Percentiles rank a stretch among this genome's conserved stretches.
phyloP scores from a whole-genome alignment of 2,797 vertebrate species.

The Myiotriccus ornatus region DNA sequence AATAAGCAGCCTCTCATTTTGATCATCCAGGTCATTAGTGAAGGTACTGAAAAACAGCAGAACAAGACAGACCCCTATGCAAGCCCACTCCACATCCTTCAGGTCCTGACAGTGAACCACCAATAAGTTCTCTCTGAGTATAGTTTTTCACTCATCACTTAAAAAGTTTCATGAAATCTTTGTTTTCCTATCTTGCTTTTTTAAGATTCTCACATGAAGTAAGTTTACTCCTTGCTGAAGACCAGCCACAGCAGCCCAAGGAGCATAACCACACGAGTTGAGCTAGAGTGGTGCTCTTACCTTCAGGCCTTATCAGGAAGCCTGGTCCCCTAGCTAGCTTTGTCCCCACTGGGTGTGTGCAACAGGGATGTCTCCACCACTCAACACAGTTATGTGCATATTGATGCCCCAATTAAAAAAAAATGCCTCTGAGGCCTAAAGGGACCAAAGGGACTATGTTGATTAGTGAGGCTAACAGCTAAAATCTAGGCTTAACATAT shows the following conservation, averaged over 20 bases:
- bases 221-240: neutral
- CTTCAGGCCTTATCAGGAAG: neutral
- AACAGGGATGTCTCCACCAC: neutral
- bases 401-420: neutral
- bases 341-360: neutral
- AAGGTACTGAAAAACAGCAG: neutral
- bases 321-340: neutral
- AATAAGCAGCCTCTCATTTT: neutral
- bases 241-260: neutral
- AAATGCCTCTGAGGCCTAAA: neutral
- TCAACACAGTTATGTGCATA: neutral
- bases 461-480: neutral
- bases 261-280: neutral
- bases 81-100: neutral
- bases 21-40: neutral
- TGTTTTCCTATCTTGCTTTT: neutral
- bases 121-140: neutral
- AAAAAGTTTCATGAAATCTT: neutral
- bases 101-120: neutral
- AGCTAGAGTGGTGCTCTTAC: neutral
- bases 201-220: neutral
- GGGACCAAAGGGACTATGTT: neutral
- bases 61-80: neutral
- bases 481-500: neutral
- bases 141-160: neutral